phyloP scores from a whole-genome alignment of 1,140 invertebrate genomes.

The Drosophila trapezifrons region DNA sequence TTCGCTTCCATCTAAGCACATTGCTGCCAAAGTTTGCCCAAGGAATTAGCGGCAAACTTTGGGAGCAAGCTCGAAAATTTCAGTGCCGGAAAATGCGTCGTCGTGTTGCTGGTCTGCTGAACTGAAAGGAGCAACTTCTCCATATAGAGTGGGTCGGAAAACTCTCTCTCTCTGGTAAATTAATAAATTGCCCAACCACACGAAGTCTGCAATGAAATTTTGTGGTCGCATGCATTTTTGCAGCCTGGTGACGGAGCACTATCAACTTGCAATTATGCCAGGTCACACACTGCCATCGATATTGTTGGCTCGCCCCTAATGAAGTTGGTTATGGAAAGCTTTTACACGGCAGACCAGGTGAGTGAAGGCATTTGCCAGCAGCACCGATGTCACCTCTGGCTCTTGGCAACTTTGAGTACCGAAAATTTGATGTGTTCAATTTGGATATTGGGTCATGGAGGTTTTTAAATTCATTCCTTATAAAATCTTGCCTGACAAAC shows the following conservation, averaged over 20 bases:
- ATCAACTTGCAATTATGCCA: constrained; percentile 41
- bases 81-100: constrained; percentile 30
- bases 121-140: constrained; percentile 21
- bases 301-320: constrained; percentile 24
- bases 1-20: constrained; percentile 26
- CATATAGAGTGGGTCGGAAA: constrained; percentile 3
- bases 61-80: constrained; percentile 39
- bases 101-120: constrained; percentile 26
- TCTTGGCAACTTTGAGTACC: not conserved
- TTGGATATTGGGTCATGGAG: not conserved
- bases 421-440: not conserved
- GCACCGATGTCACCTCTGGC: constrained; percentile 5
- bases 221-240: constrained; percentile 52
- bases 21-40: constrained; percentile 62
- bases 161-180: constrained; percentile 43
- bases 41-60: constrained; percentile 70
- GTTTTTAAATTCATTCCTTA: not conserved
- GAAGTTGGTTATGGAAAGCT: constrained; percentile 33
- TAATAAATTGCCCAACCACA: constrained; percentile 62
- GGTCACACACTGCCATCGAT: constrained; percentile 18
- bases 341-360: constrained; percentile 8
- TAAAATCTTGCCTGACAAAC: too few species aligned
- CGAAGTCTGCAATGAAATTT: constrained; percentile 63
- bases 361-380: not conserved
- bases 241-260: constrained; percentile 26